A percentile compares a stretch with the other conserved stretches of the same genome.
Evolutionary conservation across 2,888 invertebrate genomes (phyloP).

Genomic region (Ferrisia virgata): DNA sequence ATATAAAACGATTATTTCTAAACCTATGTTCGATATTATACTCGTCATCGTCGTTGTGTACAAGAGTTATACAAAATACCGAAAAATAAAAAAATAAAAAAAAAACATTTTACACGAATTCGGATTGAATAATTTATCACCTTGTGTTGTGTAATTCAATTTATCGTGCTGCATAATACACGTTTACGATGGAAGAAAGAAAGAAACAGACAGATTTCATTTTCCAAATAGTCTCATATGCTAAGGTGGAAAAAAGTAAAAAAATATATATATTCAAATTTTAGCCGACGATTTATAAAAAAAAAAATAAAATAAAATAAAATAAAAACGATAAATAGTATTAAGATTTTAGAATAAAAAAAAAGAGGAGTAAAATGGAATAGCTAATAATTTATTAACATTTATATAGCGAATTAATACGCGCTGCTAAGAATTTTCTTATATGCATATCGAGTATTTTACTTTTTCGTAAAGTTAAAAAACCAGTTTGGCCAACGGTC

Average conservation of each 20-base stretch:
- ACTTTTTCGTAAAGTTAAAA: background rate
- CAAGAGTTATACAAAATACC: too few relatives aligned
- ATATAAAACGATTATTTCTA: background rate
- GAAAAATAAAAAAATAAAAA: background rate
- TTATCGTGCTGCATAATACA: background rate
- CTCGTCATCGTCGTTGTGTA: background rate
- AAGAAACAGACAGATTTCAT: background rate
- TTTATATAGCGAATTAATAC: background rate
- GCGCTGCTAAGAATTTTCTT: background rate
- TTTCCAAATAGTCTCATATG: background rate
- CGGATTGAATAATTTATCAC: background rate
- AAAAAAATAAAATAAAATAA: too few relatives aligned
- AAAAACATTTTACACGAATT: background rate
- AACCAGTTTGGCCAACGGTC: background rate
- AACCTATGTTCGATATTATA: background rate
- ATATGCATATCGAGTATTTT: background rate
- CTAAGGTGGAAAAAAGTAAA: background rate
- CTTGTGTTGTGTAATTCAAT: background rate
- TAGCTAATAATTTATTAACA: conserved; percentile 1
- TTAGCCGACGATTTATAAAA: background rate
- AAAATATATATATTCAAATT: background rate
- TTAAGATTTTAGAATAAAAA: background rate
- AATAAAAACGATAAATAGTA: background rate
- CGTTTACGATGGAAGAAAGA: background rate
- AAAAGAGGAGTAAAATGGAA: too few relatives aligned